Conservation (phyloP, 2,113 vertebrate genomes). For the Protomyctophum bolini region DNA sequence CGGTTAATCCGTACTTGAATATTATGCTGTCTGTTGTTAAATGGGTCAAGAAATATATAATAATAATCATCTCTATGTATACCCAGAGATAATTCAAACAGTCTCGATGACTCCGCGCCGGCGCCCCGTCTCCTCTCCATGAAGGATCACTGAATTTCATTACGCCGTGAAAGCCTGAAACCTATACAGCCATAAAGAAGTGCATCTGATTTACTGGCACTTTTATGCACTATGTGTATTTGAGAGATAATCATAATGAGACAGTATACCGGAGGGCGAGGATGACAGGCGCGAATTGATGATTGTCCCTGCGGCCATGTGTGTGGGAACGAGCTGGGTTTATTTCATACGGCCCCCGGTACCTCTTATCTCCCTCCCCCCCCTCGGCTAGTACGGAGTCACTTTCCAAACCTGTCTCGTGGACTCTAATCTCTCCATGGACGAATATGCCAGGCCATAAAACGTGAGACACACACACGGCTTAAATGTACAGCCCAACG, state of each 20-base stretch:
- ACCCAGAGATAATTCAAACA: slow-evolving; percentile 22
- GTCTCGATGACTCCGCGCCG: slow-evolving; percentile 23
- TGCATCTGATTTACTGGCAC: slow-evolving; percentile 47
- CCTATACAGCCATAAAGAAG: slow-evolving; percentile 26
- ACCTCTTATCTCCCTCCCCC: slow-evolving; percentile 45
- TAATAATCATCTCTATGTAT: slow-evolving; percentile 24
- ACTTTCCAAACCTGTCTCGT: slow-evolving; percentile 42
- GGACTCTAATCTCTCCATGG: slow-evolving; percentile 41
- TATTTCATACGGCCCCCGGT: slow-evolving; percentile 47
- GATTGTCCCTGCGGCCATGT: slow-evolving; percentile 54
- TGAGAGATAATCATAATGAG: slow-evolving; percentile 66
- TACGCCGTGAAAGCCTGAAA: slow-evolving; percentile 30
- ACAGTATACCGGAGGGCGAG: slow-evolving; percentile 38
- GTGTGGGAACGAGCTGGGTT: slow-evolving; percentile 60
- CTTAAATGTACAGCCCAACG: slow-evolving; percentile 12
- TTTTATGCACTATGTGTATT: slow-evolving; percentile 57
- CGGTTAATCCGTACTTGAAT: no score
- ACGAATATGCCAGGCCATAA: slow-evolving; percentile 37
- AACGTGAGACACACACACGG: slow-evolving; percentile 26
- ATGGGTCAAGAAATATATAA: not conserved
- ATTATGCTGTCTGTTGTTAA: not conserved
- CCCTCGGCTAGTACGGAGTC: slow-evolving; percentile 35
- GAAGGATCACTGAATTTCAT: slow-evolving; percentile 44
- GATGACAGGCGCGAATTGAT: slow-evolving; percentile 69
- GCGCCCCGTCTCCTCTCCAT: slow-evolving; percentile 13